These are phyloP conservation scores for Globodera rostochiensis DNA, from an alignment of 1,140 invertebrate genomes.

Conservation along the genomic window DNA sequence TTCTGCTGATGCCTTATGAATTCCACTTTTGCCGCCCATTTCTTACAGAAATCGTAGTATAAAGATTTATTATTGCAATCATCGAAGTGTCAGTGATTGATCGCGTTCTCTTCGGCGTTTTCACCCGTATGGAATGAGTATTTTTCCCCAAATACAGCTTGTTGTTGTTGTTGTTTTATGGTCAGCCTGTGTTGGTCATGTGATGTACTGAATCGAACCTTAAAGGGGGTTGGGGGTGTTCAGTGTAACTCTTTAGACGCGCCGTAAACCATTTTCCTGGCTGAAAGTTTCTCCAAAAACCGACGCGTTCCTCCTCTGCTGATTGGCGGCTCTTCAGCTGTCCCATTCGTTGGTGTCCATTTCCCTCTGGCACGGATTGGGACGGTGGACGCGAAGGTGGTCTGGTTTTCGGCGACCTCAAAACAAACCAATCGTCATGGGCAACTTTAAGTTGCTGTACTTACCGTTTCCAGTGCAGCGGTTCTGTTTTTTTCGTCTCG, in stretches of 20 bases:
- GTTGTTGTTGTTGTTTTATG: neutral
- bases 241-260: neutral
- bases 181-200: conserved; percentile 37
- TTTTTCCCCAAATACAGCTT: neutral
- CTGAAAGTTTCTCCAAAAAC: conserved; percentile 42
- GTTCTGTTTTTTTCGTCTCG: conserved; percentile 5
- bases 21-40: neutral
- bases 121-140: neutral
- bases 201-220: conserved; percentile 40
- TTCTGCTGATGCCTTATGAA: conserved; percentile 3
- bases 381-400: neutral
- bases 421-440: neutral
- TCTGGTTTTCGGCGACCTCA: neutral
- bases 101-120: neutral
- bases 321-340: neutral
- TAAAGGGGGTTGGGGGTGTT: neutral
- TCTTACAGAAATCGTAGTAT: neutral
- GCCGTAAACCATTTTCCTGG: conserved; percentile 26
- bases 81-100: neutral
- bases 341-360: conserved; percentile 7
- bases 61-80: neutral
- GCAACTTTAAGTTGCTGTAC: neutral
- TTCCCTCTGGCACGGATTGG: neutral
- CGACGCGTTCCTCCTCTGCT: neutral
- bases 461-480: neutral